Base-by-base conservation (phyloP, 1,140 invertebrate genomes). In the Ectropis grisescens region DNA sequence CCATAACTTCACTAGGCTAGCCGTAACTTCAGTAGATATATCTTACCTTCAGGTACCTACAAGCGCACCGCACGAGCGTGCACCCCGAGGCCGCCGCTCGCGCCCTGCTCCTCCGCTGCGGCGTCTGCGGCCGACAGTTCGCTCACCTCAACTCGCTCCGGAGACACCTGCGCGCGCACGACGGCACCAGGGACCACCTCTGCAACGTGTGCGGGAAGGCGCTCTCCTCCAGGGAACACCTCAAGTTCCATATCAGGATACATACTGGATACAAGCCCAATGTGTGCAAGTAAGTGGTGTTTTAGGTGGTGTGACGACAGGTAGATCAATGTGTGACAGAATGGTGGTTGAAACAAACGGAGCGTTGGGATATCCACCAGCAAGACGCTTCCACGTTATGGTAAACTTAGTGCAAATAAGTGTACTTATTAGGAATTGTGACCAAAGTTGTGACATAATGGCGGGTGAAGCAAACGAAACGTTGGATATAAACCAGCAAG, bases 201-300 rank as follows among this genome's bases (percentile, higher is more conserved):
- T 91, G 90, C 68, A 87, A 89, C 49, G 87, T 92, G 15, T 94
- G 93, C 69, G 88, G 88, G 9, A 94, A 96, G 79, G 87, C 90
- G 33, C 87, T 96, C 24, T 87, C 87, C 11, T 87, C 84, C 24
- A 84, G 86, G 2, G 88, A 90, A 33, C 89, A 90, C 39, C 74
- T 92, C 29, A 91, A 89, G 60, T 88, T 90, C 53, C 90, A 92
- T 49, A 64, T 87, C 13, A 70, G 89, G 11, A 90, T 90, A 12
- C 90, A 92, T 53, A 90, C 88, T 0, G 90, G 89, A 0, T 89
- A 90, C 60, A 91, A 91, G 62, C 89, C 90, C 0, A 88, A 88
- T 50, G 82, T 87, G 0, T 91, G 90, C 64, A 84, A 86, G 72
- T 78, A 2, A 45, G 71, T 56, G 7, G 10, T 9, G 19, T 9